Conservation (phyloP, 2,113 vertebrate species). For the Megalops atlanticus region DNA sequence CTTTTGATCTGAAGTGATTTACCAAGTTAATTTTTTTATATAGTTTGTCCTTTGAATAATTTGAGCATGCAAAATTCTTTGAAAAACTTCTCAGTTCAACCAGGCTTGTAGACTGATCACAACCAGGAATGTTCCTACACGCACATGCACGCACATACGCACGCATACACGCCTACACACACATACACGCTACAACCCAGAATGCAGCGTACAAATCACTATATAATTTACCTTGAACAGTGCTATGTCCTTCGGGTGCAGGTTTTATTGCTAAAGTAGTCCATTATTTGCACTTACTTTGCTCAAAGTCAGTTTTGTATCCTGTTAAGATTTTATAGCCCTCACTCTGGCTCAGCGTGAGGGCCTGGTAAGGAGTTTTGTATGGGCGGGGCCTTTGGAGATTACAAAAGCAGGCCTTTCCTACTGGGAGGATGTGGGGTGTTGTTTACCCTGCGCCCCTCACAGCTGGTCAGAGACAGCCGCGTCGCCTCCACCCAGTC, state of each 20-base stretch:
- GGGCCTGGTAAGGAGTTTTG: background rate
- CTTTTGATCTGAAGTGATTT: background rate
- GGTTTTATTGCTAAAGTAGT: background rate
- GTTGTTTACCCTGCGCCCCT: background rate
- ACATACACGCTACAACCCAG: background rate
- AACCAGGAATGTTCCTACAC: background rate
- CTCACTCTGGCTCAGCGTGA: background rate
- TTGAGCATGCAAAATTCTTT: background rate
- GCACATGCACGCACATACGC: background rate
- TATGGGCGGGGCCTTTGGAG: background rate
- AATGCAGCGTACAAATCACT: background rate
- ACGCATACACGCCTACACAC: background rate
- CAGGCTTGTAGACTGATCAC: background rate
- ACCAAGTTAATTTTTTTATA: background rate
- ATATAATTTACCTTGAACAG: background rate
- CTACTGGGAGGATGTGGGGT: background rate
- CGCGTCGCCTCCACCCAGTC: background rate
- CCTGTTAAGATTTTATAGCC: background rate
- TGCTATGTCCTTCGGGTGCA: constrained; percentile 10
- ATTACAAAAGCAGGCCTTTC: too few species aligned
- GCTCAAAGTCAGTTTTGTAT: background rate
- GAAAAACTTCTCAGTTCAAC: background rate
- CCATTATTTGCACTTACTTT: background rate
- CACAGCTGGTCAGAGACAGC: background rate
- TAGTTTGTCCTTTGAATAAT: background rate